Conservation (phyloP, 2,888 invertebrate genomes). For the Noctua janthina region DNA sequence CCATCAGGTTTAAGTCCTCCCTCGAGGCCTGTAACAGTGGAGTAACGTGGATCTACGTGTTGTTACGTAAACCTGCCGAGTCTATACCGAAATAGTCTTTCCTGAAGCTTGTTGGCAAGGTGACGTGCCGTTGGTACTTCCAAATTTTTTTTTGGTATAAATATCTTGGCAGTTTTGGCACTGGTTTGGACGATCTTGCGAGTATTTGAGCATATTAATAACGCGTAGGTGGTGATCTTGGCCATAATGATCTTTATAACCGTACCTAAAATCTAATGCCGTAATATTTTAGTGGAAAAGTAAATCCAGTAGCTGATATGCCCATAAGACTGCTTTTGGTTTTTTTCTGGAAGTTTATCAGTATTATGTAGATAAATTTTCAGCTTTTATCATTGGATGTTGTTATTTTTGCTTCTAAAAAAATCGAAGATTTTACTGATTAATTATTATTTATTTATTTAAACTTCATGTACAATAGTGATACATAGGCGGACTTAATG, state of each 20-base stretch:
- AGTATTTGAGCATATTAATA: not conserved
- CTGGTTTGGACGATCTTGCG: not conserved
- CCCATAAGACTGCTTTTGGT: not conserved
- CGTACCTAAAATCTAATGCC: not conserved
- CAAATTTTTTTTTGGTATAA: not conserved
- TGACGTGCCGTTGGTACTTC: constrained; percentile 4
- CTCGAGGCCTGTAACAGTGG: constrained; percentile 25
- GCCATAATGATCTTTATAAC: not conserved
- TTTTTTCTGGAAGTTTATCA: not conserved
- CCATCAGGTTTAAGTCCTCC: constrained; percentile 51
- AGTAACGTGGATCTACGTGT: constrained; percentile 26
- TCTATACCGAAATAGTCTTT: constrained; percentile 39
- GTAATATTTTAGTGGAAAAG: not conserved
- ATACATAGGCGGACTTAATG: no score
- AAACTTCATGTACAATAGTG: no score
- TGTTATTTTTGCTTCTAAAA: not conserved
- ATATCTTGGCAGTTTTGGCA: constrained; percentile 42
- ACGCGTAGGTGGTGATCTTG: not conserved
- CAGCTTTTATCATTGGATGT: not conserved
- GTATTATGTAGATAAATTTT: not conserved
- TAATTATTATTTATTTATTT: no score
- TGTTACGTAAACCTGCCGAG: constrained; percentile 10
- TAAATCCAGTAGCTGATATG: not conserved
- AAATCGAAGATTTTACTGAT: no score
- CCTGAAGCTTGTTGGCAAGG: constrained; percentile 34